phyloP scores from a whole-genome alignment of 2,888 invertebrate species.

The Xylota segnis region DNA sequence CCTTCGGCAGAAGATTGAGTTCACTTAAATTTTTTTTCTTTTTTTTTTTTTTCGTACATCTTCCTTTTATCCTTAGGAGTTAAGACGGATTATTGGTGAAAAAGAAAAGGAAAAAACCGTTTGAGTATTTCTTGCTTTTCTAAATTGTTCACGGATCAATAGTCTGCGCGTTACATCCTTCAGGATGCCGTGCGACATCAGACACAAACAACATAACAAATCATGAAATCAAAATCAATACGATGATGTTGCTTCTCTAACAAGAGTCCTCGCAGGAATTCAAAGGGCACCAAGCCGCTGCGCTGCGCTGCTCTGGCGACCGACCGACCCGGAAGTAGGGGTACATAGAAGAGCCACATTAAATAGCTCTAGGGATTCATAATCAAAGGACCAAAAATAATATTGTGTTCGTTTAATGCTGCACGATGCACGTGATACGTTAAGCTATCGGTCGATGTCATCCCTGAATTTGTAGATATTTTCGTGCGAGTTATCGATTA shows the following conservation, averaged over 20 bases:
- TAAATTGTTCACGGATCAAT: slow-evolving; percentile 59
- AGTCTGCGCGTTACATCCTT: slow-evolving; percentile 31
- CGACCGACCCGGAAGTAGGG: neutral
- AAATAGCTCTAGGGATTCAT: slow-evolving; percentile 72
- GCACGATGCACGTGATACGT: slow-evolving; percentile 65
- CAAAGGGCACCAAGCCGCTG: slow-evolving; percentile 14
- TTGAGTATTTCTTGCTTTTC: slow-evolving; percentile 26
- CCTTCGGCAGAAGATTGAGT: slow-evolving; percentile 51
- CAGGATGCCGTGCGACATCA: slow-evolving; percentile 30
- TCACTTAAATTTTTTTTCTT: slow-evolving; percentile 19
- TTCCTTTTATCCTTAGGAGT: slow-evolving; percentile 27
- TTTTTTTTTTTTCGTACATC: slow-evolving; percentile 11
- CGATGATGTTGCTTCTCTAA: slow-evolving; percentile 43
- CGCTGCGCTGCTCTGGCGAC: neutral
- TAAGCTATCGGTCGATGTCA: slow-evolving; percentile 42
- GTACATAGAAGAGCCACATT: slow-evolving; percentile 39
- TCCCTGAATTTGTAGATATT: slow-evolving; percentile 26
- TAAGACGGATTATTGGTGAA: slow-evolving; percentile 52
- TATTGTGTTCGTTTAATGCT: slow-evolving; percentile 68
- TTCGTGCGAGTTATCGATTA: slow-evolving; percentile 48
- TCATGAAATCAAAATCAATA: slow-evolving; percentile 57
- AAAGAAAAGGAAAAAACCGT: slow-evolving; percentile 45
- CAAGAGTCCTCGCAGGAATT: slow-evolving; percentile 58
- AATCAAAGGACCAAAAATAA: slow-evolving; percentile 69
- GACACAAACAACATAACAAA: slow-evolving; percentile 38